A percentile compares a stretch with the other conserved stretches of the same genome.
These are phyloP conservation scores for Notocelia uddmanniana DNA, from an alignment of 2,888 invertebrate species.

Conservation along the genomic window DNA sequence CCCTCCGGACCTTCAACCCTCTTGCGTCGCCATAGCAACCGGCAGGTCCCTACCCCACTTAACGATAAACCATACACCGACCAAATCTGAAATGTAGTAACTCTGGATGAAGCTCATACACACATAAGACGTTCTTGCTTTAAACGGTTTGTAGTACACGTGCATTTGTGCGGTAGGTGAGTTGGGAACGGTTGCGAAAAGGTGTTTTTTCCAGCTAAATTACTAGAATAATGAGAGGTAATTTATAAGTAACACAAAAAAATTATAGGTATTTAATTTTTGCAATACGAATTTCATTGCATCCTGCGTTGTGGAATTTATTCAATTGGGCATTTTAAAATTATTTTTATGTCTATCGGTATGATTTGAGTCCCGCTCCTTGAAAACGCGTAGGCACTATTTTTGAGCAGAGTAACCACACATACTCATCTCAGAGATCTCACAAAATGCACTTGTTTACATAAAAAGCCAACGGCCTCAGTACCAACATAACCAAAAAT, in stretches of 20 bases:
- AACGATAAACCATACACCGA: slow-evolving; percentile 61
- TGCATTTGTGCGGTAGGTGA: slow-evolving; percentile 34
- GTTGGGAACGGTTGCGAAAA: slow-evolving; percentile 25
- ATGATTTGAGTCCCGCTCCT: neutral
- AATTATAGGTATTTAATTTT: slow-evolving; percentile 6
- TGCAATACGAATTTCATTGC: neutral
- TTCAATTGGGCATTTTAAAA: neutral
- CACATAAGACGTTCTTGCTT: slow-evolving; percentile 7
- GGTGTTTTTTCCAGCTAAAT: slow-evolving; percentile 30
- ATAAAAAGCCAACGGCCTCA: slow-evolving; percentile 52
- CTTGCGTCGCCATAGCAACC: slow-evolving; percentile 77
- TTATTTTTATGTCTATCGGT: neutral
- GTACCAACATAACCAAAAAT: slow-evolving; percentile 59
- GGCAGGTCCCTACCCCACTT: slow-evolving; percentile 71
- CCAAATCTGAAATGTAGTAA: slow-evolving; percentile 46
- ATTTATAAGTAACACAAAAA: slow-evolving; percentile 2
- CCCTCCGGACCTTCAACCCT: slow-evolving; percentile 67
- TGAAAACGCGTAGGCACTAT: neutral
- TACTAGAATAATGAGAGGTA: slow-evolving; percentile 7
- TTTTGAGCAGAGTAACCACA: neutral
- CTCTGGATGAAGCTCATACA: slow-evolving; percentile 2
- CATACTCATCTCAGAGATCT: neutral
- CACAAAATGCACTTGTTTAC: slow-evolving; percentile 38
- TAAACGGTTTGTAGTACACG: slow-evolving; percentile 25
- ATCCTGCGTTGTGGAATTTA: neutral